Base-by-base conservation (phyloP, 2,113 vertebrate genomes). In the Periophthalmodon schlosseri region DNA sequence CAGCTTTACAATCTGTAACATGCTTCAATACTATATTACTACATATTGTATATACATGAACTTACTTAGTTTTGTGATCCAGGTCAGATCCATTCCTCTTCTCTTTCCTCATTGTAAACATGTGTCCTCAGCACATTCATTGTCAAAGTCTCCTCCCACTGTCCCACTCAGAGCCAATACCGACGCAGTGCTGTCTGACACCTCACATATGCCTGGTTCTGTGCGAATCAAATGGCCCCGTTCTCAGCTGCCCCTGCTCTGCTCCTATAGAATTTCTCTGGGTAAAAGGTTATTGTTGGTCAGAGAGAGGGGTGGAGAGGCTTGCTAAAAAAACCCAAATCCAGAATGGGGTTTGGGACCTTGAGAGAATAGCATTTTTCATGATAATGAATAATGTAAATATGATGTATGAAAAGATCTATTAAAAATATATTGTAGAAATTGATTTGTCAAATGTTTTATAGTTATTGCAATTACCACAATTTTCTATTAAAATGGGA, bases 281-380 rank as follows among this genome's bases (percentile, higher is more conserved):
- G 91, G 93, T 91, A 76, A 93, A 93, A 93, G 93, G 90, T 93
- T 86, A 91, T 64, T 39, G 85, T 69, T 75, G 76, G 72, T 76
- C 13, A 16, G 44, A 66, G 69, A 21, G 61, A 50, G 18, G 71
- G 18, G 73, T 3, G 39, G 39, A 10, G 39, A 64, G 74, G 80
- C 52, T 28, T 75, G 15, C 23, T 50, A 54, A 47, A 65, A n/a
- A 49, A 24, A 57, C 33, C 58, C 11, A 36, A 34, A 34, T 16
- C 33, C 5, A 28, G 13, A 24, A 61, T 16, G 11, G 23, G 4
- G 56, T 58, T 13, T 4, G 10, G 12, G 13, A 58, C 13, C 24
- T 61, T 34, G 13, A 6, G 58, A 61, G 4, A 14, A 16, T 57
- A 5, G 58, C 24, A 15, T 61, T 28, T 61, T 33, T 33, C 24